Evolutionary conservation across 2,888 invertebrate genomes (phyloP), one percentile per base, ranked within the genome.

Genomic region (Axea sp.): DNA sequence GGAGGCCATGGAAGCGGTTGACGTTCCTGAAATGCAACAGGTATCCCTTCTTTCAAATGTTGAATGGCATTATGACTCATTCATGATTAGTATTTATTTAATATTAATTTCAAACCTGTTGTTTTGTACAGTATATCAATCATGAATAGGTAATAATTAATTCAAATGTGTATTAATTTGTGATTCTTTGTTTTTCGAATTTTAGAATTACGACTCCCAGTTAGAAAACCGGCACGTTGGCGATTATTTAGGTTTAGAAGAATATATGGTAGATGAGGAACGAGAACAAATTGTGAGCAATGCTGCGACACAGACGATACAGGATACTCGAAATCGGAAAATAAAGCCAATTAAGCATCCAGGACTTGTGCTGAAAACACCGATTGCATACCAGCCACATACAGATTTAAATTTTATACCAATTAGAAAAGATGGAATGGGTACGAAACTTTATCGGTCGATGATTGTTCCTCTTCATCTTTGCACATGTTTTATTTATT

Each of bases 381-480:
- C 93, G 67, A 94, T 94, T 77, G 93, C 94, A 45, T 94, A 93
- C 88, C 92, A 93, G 84, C 92, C 93, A 81, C 92, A 93, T 86
- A 93, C 93, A 59, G 95, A 96, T 89, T 91, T 95, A 71, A 93
- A 94, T 76, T 94, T 95, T 83, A 93, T 96, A 88, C 96, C 96
- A 55, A 93, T 96, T 84, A 92, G 93, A 88, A 95, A 94, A 88
- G 95, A 96, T 88, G 95, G 94, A 88, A 96, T 95, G 90, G 95
- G 96, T 95, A 89, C 91, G n/a, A n/a, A n/a, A n/a, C n/a, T n/a
- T n/a, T n/a, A n/a, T n/a, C n/a, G n/a, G n/a, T n/a, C n/a, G n/a
- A n/a, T n/a, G n/a, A n/a, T n/a, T n/a, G n/a, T n/a, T n/a, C n/a
- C n/a, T n/a, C n/a, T n/a, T n/a, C n/a, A n/a, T n/a, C n/a, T n/a